Base-by-base conservation (phyloP, 2,888 invertebrate species). In the Meganola albula region DNA sequence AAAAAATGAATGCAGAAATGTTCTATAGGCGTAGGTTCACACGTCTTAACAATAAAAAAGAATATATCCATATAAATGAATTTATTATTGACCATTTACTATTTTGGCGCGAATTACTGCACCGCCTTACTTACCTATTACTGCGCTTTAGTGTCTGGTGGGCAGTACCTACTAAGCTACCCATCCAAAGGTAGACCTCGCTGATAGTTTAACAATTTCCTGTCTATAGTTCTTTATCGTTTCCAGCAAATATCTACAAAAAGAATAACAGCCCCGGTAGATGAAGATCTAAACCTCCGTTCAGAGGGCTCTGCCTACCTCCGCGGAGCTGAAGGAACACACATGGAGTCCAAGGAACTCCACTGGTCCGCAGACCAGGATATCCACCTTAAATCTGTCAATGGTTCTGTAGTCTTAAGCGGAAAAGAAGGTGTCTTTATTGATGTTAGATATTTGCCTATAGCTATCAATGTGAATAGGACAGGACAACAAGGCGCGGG, bases 251-350 rank as follows among this genome's bases (percentile, higher is more conserved):
- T 91, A 0, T 90, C 91, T 50, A 92, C 92, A 0, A 91, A 91
- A 54, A 88, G 92, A 34, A 89, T 96, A 26, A 88, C 91, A 0
- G 92, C 95, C 30, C 92, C 94, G 0, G 88, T 93, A 0, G 90
- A 91, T 50, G 87, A 89, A 9, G 89, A 91, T 35, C 69, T 96
- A 5, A 75, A 74, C 0, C 66, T 96, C 10, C 88, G 89, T n/a
- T 90, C 93, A 0, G 91, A 92, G n/a, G 74, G 84, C 0, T 88
- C 89, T 6, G 88, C 93, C 3, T 87, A 88, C 40, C 78, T 96
- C 2, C 89, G 91, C 37, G 96, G 96, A 0, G 93, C 93, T 0
- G 95, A 96, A 71, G 95, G 95, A 0, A 90, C 92, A 0, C 87
- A 75, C 25, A 87, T 94, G 69, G 93, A 94, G 49, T 89, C 92